Conservation (phyloP, 2,888 invertebrate species). For the Stramonita haemastoma region DNA sequence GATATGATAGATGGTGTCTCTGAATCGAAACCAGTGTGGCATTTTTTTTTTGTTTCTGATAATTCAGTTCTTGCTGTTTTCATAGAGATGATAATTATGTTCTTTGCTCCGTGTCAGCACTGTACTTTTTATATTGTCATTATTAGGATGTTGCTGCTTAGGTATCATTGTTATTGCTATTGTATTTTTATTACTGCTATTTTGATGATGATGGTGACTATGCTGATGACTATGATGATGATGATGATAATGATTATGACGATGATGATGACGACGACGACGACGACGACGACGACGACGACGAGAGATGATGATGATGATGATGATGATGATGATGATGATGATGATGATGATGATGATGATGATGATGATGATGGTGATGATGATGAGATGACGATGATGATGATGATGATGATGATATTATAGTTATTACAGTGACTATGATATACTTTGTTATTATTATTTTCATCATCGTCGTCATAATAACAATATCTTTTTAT, state of each 20-base stretch:
- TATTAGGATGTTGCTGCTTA: not conserved
- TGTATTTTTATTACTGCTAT: too few relatives aligned
- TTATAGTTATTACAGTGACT: slow-evolving; percentile 11
- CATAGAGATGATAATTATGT: not conserved
- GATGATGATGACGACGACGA: not conserved
- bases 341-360: slow-evolving; percentile 27
- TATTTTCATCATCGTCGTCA: slow-evolving; percentile 42
- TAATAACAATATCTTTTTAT: slow-evolving; percentile 39
- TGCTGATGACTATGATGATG: too few relatives aligned
- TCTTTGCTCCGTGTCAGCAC: not conserved
- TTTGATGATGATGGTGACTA: too few relatives aligned
- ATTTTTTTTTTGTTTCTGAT: too few relatives aligned
- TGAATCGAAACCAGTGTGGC: not conserved
- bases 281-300: not conserved
- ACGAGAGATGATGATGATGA: slow-evolving; percentile 21
- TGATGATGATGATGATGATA: not conserved
- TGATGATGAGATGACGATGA: too few relatives aligned
- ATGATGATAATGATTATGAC: too few relatives aligned
- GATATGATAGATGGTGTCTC: not conserved
- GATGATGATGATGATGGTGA: slow-evolving; percentile 22
- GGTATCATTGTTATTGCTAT: too few relatives aligned
- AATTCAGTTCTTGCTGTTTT: not conserved
- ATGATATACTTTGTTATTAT: slow-evolving; percentile 41
- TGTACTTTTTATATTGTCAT: not conserved
- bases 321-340: slow-evolving; percentile 27